phyloP scores from a whole-genome alignment of 2,113 vertebrate species.

The Elaphurus davidianus region DNA sequence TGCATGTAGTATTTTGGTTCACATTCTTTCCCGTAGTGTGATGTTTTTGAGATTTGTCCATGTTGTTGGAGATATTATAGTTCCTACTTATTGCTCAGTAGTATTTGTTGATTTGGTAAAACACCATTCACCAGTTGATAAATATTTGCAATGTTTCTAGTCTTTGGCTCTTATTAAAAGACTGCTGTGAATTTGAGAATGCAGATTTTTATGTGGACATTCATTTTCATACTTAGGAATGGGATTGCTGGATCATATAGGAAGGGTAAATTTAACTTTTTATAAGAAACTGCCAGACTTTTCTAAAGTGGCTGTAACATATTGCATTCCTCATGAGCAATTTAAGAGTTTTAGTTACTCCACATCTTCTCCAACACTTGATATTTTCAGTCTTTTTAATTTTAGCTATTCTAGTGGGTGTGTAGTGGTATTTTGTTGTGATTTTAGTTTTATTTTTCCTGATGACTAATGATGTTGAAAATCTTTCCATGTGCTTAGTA shows the following conservation, averaged over 20 bases:
- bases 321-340: not conserved
- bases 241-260: not conserved
- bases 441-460: constrained; percentile 50
- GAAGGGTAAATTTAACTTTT: not conserved
- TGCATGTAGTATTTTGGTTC: not conserved
- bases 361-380: not conserved
- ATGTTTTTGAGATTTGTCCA: not conserved
- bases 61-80: not conserved
- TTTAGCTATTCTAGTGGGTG: not conserved
- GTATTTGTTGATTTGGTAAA: not conserved
- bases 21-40: not conserved
- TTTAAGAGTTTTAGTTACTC: not conserved
- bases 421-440: not conserved
- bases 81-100: not conserved
- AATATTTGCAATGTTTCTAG: constrained; percentile 6
- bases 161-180: not conserved
- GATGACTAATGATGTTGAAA: constrained; percentile 40
- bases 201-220: not conserved
- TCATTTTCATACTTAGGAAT: not conserved
- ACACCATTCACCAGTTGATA: not conserved
- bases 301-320: not conserved
- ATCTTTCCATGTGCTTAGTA: not conserved
- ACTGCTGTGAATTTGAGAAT: not conserved
- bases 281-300: not conserved
- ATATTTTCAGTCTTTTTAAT: constrained; percentile 10